Evolutionary conservation across 2,797 vertebrate species (phyloP).

Genomic region (Moxostoma hubbsi): DNA sequence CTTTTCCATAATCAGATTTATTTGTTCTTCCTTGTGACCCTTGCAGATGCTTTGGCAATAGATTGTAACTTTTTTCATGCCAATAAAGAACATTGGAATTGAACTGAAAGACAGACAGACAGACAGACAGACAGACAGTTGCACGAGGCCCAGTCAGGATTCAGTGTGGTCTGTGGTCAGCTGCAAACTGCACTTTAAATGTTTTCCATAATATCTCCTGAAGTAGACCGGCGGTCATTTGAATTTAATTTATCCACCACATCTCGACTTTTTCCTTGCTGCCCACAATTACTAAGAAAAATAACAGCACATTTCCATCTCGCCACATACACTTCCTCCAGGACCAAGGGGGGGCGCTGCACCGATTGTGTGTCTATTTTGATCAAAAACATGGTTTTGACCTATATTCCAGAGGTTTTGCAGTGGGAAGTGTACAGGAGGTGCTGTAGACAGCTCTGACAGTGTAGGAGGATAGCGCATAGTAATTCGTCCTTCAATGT

Average conservation of each 20-base stretch:
- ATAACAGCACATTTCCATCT: slow-evolving; percentile 53
- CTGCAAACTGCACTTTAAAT: slow-evolving; percentile 65
- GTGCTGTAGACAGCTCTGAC: too few species aligned
- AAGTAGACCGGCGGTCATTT: slow-evolving; percentile 71
- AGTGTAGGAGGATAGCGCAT: too few species aligned
- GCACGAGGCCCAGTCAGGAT: slow-evolving; percentile 51
- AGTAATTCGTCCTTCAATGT: too few species aligned
- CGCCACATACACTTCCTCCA: slow-evolving; percentile 5
- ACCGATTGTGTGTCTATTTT: slow-evolving; percentile 14
- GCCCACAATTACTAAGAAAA: slow-evolving; percentile 75
- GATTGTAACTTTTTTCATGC: too few species aligned
- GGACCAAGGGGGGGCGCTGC: slow-evolving; percentile 25
- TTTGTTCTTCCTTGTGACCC: too few species aligned
- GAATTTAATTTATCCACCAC: slow-evolving; percentile 77
- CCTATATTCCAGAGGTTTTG: too few species aligned
- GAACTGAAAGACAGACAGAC: too few species aligned
- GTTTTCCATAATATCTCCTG: slow-evolving; percentile 71
- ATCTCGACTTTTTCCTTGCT: slow-evolving; percentile 73
- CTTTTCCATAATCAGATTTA: too few species aligned
- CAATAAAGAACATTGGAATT: too few species aligned
- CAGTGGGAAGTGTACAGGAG: too few species aligned
- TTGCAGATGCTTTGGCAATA: too few species aligned
- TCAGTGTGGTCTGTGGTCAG: slow-evolving; percentile 66
- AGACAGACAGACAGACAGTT: neutral
- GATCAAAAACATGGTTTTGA: neutral